Evolutionary conservation across 2,797 vertebrate species (phyloP).

Genomic region (Malacoraja senta): DNA sequence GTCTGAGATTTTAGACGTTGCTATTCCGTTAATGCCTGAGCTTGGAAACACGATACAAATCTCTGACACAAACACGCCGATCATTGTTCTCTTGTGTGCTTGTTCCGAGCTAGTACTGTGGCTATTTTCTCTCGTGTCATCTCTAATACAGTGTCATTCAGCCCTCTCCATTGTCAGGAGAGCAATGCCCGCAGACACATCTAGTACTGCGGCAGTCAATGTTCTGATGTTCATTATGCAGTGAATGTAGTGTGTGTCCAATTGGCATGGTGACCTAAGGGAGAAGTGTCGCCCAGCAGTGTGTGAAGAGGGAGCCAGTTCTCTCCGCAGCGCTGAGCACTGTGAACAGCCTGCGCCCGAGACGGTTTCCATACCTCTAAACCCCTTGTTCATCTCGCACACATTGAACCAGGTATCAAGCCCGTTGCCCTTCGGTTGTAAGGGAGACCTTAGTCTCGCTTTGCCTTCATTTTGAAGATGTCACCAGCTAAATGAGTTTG

Average conservation of each 20-base stretch:
- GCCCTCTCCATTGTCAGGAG: conserved; percentile 26
- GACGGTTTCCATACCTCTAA: background rate
- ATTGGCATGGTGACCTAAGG: conserved; percentile 36
- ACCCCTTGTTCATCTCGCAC: background rate
- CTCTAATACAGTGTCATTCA: conserved; percentile 33
- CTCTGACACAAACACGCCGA: background rate
- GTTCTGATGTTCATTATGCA: conserved; percentile 38
- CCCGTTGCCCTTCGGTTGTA: background rate
- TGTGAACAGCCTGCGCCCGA: background rate
- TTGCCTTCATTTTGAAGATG: background rate
- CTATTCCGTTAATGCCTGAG: conserved; percentile 10
- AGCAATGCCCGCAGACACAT: background rate
- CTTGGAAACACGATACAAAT: conserved; percentile 31
- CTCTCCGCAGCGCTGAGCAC: conserved; percentile 24
- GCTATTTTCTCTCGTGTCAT: conserved; percentile 33
- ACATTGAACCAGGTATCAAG: background rate
- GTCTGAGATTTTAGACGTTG: background rate
- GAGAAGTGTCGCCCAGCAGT: conserved; percentile 32
- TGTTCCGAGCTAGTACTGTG: background rate
- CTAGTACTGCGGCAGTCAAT: conserved; percentile 32
- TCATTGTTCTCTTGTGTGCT: conserved; percentile 23
- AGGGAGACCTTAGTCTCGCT: too few species aligned
- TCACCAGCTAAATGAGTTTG: background rate
- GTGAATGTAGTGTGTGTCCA: conserved; percentile 37
- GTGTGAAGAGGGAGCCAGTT: conserved; percentile 27